Conservation (phyloP, 2,888 invertebrate genomes). For the Gonocerus acuteangulatus region DNA sequence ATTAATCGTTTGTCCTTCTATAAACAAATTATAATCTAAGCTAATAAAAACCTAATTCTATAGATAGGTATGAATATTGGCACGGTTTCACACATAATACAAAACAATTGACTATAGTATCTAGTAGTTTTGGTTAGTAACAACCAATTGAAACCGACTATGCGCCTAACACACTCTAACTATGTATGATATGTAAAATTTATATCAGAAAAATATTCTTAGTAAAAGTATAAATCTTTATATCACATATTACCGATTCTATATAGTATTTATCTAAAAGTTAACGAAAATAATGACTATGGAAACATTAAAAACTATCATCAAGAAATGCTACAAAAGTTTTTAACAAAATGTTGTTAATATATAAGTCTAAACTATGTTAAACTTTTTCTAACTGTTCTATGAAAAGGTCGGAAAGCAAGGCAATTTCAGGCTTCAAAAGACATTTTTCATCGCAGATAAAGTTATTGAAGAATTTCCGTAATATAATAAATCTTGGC, state of each 20-base stretch:
- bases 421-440: too few species aligned
- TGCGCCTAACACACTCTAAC: background rate
- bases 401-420: background rate
- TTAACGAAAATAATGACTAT: background rate
- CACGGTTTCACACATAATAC: background rate
- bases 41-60: constrained; percentile 8
- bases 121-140: too few species aligned
- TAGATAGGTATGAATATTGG: background rate
- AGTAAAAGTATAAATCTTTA: background rate
- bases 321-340: too few species aligned
- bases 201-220: background rate
- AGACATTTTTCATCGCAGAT: too few species aligned
- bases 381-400: background rate
- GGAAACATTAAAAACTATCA: too few species aligned
- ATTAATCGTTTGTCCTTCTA: constrained; percentile 15
- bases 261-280: background rate
- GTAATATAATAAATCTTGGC: too few species aligned
- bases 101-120: too few species aligned
- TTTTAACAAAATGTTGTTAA: too few species aligned
- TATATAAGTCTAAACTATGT: background rate
- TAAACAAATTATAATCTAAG: constrained; percentile 16
- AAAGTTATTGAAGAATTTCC: too few species aligned
- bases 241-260: background rate
- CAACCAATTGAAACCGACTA: background rate
- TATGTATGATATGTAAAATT: background rate